Percentiles rank a stretch among this genome's conserved stretches.
Evolutionary conservation across 2,113 vertebrate genomes (phyloP).

Genomic region (Mirza zaza): DNA sequence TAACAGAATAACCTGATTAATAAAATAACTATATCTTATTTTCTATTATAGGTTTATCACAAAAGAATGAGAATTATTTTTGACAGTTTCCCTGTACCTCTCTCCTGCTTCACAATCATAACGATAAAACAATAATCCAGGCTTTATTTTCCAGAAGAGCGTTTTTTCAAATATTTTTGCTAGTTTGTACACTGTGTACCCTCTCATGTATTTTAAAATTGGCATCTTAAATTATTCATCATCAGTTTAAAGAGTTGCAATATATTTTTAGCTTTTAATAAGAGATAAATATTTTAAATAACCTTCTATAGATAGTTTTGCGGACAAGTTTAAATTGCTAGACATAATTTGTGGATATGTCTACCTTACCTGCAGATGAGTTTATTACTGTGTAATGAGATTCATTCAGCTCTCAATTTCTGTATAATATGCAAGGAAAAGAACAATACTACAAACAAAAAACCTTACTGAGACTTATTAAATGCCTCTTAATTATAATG

Average conservation of each 20-base stretch:
- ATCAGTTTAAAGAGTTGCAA: background rate
- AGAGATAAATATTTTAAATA: background rate
- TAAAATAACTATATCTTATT: background rate
- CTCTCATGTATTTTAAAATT: background rate
- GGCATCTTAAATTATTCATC: background rate
- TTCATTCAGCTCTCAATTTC: background rate
- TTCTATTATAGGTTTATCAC: background rate
- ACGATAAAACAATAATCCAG: rapidly evolving
- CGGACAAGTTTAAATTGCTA: background rate
- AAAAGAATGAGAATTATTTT: background rate
- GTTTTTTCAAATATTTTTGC: background rate
- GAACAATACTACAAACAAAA: background rate
- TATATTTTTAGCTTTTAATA: background rate
- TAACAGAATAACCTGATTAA: background rate
- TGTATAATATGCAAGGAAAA: background rate
- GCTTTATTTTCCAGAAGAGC: background rate
- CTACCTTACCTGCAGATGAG: background rate
- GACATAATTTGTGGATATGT: background rate
- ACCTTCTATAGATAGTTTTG: background rate
- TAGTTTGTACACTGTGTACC: background rate
- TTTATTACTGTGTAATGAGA: background rate
- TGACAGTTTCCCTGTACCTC: background rate
- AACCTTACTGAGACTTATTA: background rate
- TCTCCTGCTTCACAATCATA: background rate
- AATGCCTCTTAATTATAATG: slow-evolving; percentile 37